Evolutionary conservation across 2,797 vertebrate species (phyloP).

Genomic region (Xenentodon cancila): DNA sequence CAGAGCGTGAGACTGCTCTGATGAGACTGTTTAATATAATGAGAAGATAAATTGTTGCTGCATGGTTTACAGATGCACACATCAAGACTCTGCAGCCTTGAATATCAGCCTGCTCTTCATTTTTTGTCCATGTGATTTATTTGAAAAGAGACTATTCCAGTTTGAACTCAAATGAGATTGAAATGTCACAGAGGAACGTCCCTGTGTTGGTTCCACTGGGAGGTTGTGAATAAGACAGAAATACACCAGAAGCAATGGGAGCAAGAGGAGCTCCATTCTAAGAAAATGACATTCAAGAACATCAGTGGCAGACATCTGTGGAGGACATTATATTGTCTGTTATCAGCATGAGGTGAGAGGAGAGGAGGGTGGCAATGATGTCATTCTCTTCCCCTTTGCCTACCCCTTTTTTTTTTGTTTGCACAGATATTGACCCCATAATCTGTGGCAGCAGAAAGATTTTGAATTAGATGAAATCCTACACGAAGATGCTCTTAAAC

Average conservation of each 20-base stretch:
- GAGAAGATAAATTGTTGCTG: constrained; percentile 2
- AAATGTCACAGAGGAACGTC: constrained; percentile 26
- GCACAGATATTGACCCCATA: constrained; percentile 8
- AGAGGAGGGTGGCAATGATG: constrained; percentile 16
- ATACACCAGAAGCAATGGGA: constrained; percentile 62
- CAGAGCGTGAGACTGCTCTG: constrained; percentile 30
- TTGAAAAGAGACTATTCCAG: neutral
- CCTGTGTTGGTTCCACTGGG: constrained; percentile 42
- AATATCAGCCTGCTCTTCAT: neutral
- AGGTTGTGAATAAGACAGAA: constrained; percentile 54
- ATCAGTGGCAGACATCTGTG: constrained; percentile 57
- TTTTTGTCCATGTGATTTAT: neutral
- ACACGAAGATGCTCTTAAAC: neutral
- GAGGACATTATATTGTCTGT: constrained; percentile 46
- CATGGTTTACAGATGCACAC: neutral
- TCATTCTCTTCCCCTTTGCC: neutral
- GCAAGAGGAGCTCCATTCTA: constrained; percentile 25
- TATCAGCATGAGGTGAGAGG: constrained; percentile 30
- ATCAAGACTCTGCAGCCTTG: too few species aligned
- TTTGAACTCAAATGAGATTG: constrained; percentile 39
- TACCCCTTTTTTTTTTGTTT: neutral
- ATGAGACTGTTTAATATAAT: constrained; percentile 27
- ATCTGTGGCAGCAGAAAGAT: neutral
- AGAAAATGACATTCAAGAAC: constrained; percentile 28
- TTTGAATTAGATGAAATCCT: neutral